A percentile compares a stretch with the other conserved stretches of the same genome.
Conservation (phyloP, 1,140 invertebrate genomes). For the Sarcophaga peregrina region DNA sequence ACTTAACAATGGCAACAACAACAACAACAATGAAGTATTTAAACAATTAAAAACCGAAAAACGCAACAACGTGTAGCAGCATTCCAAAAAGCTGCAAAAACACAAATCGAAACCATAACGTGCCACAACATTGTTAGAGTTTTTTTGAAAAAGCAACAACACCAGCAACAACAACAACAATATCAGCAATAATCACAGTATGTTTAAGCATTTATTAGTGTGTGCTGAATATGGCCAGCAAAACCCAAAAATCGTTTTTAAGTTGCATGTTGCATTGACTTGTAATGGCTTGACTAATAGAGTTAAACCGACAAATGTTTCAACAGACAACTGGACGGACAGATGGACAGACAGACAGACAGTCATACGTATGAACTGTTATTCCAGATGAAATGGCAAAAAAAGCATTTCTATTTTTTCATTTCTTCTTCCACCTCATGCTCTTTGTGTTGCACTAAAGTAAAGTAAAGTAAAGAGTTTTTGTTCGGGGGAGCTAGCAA, state of each 20-base stretch:
- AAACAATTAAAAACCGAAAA: too few species aligned
- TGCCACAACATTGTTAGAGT: background rate
- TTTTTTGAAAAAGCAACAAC: background rate
- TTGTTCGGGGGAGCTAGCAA: too few species aligned
- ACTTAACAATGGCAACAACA: background rate
- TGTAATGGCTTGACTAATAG: background rate
- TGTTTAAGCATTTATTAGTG: background rate
- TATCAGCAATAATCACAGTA: background rate
- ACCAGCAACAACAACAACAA: background rate
- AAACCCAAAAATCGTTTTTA: background rate
- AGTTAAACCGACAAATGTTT: background rate
- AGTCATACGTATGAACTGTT: background rate
- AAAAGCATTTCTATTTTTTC: too few species aligned
- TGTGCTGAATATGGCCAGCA: background rate
- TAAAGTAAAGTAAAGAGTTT: too few species aligned
- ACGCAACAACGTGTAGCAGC: too few species aligned
- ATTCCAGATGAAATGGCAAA: too few species aligned
- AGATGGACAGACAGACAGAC: background rate
- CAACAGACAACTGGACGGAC: background rate
- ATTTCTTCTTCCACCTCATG: too few species aligned
- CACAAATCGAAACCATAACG: too few species aligned
- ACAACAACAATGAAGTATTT: too few species aligned
- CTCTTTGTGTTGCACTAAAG: too few species aligned
- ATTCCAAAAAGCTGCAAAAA: too few species aligned
- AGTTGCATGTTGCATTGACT: slow-evolving; percentile 11